phyloP scores from a whole-genome alignment of 2,113 vertebrate genomes.

The Seriola aureovittata region DNA sequence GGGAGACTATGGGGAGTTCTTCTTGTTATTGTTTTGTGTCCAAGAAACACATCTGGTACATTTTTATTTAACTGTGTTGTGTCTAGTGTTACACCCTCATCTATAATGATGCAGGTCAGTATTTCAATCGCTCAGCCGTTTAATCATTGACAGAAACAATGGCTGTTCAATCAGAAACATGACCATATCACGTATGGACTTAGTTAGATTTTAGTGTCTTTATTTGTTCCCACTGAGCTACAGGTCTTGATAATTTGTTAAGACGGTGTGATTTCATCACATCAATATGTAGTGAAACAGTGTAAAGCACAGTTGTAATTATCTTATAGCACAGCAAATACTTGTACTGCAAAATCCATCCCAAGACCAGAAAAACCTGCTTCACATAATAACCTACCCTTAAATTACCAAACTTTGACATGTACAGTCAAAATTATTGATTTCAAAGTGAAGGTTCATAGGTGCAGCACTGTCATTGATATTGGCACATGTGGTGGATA shows the following conservation, averaged over 20 bases:
- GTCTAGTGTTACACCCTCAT: background rate
- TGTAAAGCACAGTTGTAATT: background rate
- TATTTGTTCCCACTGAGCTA: background rate
- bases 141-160: background rate
- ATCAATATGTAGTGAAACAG: background rate
- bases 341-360: conserved; percentile 6
- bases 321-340: background rate
- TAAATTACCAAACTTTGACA: conserved; percentile 43
- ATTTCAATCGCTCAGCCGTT: background rate
- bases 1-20: background rate
- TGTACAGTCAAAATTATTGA: conserved; percentile 30
- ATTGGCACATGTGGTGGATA: conserved; percentile 15
- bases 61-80: background rate
- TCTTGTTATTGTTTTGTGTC: background rate
- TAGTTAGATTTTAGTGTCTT: background rate
- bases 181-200: background rate
- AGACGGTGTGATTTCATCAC: background rate
- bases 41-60: background rate
- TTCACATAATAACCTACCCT: conserved; percentile 23
- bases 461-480: conserved; percentile 23
- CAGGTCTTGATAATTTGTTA: background rate
- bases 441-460: conserved; percentile 13
- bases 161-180: background rate
- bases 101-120: background rate
- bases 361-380: conserved; percentile 9